Base-by-base conservation (phyloP, 1,140 invertebrate genomes). In the Drosophila melanogaster region DNA sequence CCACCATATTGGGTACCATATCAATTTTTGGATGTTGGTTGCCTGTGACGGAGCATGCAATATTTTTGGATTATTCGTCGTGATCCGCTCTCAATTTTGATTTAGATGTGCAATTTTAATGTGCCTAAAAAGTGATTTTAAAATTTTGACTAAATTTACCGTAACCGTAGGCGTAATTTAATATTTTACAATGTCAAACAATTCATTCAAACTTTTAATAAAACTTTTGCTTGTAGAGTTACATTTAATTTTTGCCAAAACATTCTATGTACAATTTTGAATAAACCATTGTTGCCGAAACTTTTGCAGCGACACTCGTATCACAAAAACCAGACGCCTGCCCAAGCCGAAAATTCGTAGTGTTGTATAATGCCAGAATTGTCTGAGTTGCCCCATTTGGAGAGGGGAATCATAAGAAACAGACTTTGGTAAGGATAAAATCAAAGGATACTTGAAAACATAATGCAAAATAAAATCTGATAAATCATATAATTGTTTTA, bases 321-420 rank as follows among this genome's bases (percentile, higher is more conserved):
- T 85, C 86, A 81, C 81, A 90, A 90, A 81, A 86, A 71, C 67
- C 76, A 79, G 78, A 90, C 81, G 86, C 78, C 58, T 74, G 78
- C 70, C 67, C 78, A 66, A 74, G 62, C 77, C 81, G 58, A 81
- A 79, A 57, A 79, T 30, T 46, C 37, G 19, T 56, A 66, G 43
- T 41, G 22, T 49, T 65, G 55, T 70, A 30, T 38, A 55, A 81
- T 80, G 71, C 65, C 76, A 71, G 72, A 81, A 65, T 24, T 50
- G 53, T 46, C 37, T 51, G 26, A 14, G 40, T 59, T 67, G 57
- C 61, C 50, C 74, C 64, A 44, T 62, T 17, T 53, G 22, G 37
- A 22, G 8, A 37, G 19, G 19, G 22, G 37, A 19, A 26, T 24
- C n/a, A 12, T 15, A 41, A 22, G 50, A 51, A 22, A 51, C 47